Evolutionary conservation across 2,888 invertebrate species (phyloP).

Genomic region (Cerceris rybyensis): DNA sequence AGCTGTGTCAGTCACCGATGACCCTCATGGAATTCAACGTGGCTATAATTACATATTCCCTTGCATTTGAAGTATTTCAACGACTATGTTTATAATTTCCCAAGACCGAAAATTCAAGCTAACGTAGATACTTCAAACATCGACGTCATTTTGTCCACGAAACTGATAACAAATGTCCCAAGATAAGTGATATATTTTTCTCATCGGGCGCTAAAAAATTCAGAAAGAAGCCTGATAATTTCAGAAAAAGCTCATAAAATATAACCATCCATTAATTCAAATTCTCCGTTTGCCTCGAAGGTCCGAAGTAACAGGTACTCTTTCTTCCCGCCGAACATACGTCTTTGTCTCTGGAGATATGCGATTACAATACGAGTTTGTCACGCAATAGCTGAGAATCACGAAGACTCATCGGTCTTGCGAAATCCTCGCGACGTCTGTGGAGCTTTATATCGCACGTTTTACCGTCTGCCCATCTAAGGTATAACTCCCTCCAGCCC

Average conservation of each 20-base stretch:
- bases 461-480: neutral
- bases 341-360: slow-evolving; percentile 43
- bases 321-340: slow-evolving; percentile 48
- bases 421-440: slow-evolving; percentile 20
- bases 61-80: too few species aligned
- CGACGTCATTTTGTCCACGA: too few species aligned
- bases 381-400: slow-evolving; percentile 57
- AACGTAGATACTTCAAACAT: too few species aligned
- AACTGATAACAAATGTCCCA: too few species aligned
- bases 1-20: too few species aligned
- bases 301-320: slow-evolving; percentile 50
- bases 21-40: too few species aligned
- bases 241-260: slow-evolving; percentile 47
- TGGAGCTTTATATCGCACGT: neutral
- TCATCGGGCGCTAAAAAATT: neutral
- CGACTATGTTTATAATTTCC: too few species aligned
- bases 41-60: too few species aligned
- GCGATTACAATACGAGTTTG: slow-evolving; percentile 59
- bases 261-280: slow-evolving; percentile 53
- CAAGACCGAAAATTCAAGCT: too few species aligned
- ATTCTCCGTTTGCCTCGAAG: slow-evolving; percentile 23
- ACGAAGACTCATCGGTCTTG: slow-evolving; percentile 51
- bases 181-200: too few species aligned
- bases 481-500: neutral
- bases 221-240: slow-evolving; percentile 34